These are phyloP conservation scores for Mamestra brassicae DNA, from an alignment of 2,888 invertebrate species.

Conservation along the genomic window DNA sequence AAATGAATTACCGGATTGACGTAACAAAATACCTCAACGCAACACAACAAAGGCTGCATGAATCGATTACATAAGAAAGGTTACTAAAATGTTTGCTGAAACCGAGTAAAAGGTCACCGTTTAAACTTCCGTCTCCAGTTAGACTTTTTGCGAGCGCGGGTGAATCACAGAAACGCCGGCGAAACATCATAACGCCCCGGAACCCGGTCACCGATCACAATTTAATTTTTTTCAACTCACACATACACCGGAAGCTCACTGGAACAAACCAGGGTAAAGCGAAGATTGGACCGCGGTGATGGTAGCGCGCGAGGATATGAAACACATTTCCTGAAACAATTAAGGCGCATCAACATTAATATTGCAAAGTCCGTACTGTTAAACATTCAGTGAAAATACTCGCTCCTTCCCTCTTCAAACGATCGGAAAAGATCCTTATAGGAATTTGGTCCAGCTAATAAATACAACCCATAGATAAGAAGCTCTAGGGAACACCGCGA, in stretches of 20 bases:
- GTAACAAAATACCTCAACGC: constrained; percentile 43
- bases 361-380: constrained; percentile 68
- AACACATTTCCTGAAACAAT: constrained; percentile 75
- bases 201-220: constrained; percentile 52
- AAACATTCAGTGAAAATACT: constrained; percentile 68
- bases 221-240: constrained; percentile 41
- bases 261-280: constrained; percentile 37
- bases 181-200: constrained; percentile 56
- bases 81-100: constrained; percentile 53
- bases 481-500: constrained; percentile 24
- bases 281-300: constrained; percentile 42
- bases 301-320: constrained; percentile 57
- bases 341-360: constrained; percentile 73
- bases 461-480: constrained; percentile 25
- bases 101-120: constrained; percentile 54
- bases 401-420: constrained; percentile 45
- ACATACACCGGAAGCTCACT: constrained; percentile 36
- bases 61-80: constrained; percentile 50
- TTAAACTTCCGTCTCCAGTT: constrained; percentile 60
- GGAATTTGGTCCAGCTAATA: constrained; percentile 28
- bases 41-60: constrained; percentile 36
- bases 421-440: constrained; percentile 52
- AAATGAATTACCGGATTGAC: constrained; percentile 24
- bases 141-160: constrained; percentile 37
- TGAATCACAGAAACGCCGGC: constrained; percentile 55